Evolutionary conservation across 1,140 invertebrate species (phyloP).

Genomic region (Listronotus bonariensis): DNA sequence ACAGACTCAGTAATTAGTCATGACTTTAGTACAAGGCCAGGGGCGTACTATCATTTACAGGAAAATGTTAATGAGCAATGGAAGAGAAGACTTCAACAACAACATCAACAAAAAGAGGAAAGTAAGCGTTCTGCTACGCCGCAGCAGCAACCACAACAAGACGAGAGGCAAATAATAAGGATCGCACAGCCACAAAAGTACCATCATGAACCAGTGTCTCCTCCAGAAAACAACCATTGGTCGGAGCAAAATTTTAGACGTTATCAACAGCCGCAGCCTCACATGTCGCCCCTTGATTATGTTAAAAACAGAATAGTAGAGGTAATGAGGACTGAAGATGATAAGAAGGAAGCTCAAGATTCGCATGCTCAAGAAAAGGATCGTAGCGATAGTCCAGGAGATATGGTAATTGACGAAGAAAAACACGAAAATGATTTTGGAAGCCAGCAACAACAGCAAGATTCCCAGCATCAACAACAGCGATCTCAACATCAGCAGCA

Average conservation of each 20-base stretch:
- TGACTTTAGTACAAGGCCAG: constrained; percentile 64
- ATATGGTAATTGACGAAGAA: constrained; percentile 66
- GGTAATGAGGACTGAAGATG: constrained; percentile 85
- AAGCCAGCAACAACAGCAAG: constrained; percentile 45
- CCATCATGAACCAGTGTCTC: constrained; percentile 64
- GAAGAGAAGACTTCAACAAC: constrained; percentile 57
- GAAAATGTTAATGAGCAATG: constrained; percentile 56
- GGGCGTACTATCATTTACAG: constrained; percentile 45
- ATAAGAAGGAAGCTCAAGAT: constrained; percentile 58
- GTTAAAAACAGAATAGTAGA: constrained; percentile 90
- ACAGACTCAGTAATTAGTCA: constrained; percentile 81
- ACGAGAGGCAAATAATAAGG: constrained; percentile 76
- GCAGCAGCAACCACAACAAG: constrained; percentile 54
- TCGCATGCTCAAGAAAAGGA: constrained; percentile 54
- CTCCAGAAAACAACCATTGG: constrained; percentile 61
- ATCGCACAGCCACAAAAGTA: constrained; percentile 64
- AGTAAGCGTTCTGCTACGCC: constrained; percentile 52
- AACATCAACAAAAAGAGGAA: constrained; percentile 60
- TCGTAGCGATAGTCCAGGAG: constrained; percentile 62
- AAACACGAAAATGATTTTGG: constrained; percentile 52
- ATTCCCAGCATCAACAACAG: constrained; percentile 44
- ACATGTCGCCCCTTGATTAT: constrained; percentile 82
- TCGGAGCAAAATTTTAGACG: constrained; percentile 46
- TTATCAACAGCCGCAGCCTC: constrained; percentile 53
- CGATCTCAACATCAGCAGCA: constrained; percentile 46